Evolutionary conservation across 2,797 vertebrate species (phyloP).

Genomic region (Threskiornis aethiopicus): DNA sequence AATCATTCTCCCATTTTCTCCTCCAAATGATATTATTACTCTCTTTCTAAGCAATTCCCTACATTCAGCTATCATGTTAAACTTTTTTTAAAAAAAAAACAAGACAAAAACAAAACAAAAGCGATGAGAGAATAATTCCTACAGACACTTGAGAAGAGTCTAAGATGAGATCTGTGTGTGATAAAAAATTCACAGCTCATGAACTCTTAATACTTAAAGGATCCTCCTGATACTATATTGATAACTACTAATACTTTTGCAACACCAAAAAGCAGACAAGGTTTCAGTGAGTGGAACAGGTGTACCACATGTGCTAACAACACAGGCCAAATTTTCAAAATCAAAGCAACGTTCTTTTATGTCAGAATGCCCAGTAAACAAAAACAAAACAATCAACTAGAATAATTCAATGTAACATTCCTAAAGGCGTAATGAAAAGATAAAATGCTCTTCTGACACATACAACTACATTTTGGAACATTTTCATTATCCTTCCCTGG

Average conservation of each 20-base stretch:
- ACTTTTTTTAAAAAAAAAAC: background rate
- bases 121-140: background rate
- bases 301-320: background rate
- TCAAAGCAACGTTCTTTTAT: background rate
- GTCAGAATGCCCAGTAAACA: background rate
- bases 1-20: background rate
- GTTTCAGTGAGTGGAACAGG: background rate
- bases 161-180: background rate
- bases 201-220: background rate
- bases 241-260: background rate
- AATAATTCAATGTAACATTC: background rate
- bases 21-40: background rate
- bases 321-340: background rate
- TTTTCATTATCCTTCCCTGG: background rate
- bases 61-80: background rate
- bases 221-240: background rate
- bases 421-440: background rate
- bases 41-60: background rate
- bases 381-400: background rate
- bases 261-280: background rate
- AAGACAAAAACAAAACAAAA: background rate
- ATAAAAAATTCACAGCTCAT: background rate
- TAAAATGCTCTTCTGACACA: background rate
- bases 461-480: background rate
- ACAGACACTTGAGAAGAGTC: background rate